phyloP scores from a whole-genome alignment of 1,140 invertebrate species.

The Ladona fulva region DNA sequence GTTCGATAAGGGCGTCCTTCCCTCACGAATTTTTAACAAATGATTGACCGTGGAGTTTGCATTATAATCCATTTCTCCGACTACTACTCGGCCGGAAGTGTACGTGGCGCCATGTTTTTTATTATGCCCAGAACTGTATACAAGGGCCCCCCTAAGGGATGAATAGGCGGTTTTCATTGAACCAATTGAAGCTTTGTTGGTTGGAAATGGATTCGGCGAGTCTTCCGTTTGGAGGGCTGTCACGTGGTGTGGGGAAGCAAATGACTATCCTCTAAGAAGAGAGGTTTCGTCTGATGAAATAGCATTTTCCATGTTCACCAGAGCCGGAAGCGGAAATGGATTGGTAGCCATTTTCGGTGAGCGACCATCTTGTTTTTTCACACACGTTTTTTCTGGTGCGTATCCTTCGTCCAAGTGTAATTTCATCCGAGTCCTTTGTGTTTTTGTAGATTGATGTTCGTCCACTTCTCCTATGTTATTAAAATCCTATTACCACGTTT shows the following conservation, averaged over 20 bases:
- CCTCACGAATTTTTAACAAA: too few species aligned
- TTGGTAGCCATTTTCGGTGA: not conserved
- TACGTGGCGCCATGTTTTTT: not conserved
- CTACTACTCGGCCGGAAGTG: not conserved
- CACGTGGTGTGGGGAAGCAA: not conserved
- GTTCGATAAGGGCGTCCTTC: too few species aligned
- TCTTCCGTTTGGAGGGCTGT: not conserved
- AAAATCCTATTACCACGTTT: too few species aligned
- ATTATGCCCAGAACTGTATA: not conserved
- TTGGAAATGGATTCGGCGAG: not conserved
- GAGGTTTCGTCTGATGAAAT: not conserved
- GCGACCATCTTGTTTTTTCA: not conserved
- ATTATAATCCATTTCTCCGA: not conserved
- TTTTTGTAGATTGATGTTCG: too few species aligned
- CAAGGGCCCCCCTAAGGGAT: not conserved
- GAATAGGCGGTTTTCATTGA: not conserved
- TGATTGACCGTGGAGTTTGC: not conserved
- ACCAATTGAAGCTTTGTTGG: constrained; percentile 9
- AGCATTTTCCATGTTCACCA: not conserved
- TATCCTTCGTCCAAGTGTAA: too few species aligned
- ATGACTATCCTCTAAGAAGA: not conserved
- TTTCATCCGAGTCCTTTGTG: too few species aligned
- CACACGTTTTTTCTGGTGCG: too few species aligned
- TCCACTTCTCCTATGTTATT: too few species aligned
- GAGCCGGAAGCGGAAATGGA: constrained; percentile 1